These are phyloP conservation scores for Drosophila pandora DNA, from an alignment of 1,140 invertebrate genomes.

Conservation along the genomic window DNA sequence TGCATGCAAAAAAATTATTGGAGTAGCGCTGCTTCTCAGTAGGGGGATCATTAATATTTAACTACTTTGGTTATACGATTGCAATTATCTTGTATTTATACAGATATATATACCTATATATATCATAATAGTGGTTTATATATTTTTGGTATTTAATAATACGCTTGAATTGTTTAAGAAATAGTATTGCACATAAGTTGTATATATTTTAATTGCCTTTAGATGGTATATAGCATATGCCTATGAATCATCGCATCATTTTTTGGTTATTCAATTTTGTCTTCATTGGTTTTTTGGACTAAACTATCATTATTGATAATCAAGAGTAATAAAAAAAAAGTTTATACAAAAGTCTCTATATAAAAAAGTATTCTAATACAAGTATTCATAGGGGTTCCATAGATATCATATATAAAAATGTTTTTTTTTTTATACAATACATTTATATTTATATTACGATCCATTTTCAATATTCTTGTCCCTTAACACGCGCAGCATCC, in stretches of 20 bases:
- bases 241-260: constrained; percentile 8
- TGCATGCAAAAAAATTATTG: constrained; percentile 25
- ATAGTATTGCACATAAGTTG: constrained; percentile 79
- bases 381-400: constrained; percentile 54
- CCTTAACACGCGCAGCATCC: constrained; percentile 48
- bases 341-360: constrained; percentile 79
- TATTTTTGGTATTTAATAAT: constrained; percentile 45
- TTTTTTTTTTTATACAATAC: constrained; percentile 41
- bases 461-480: constrained; percentile 22
- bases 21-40: constrained; percentile 17
- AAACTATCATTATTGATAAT: constrained; percentile 49
- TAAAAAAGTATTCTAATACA: constrained; percentile 74
- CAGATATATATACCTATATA: constrained; percentile 37
- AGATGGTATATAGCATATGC: constrained; percentile 46
- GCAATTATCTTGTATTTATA: constrained; percentile 57
- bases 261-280: constrained; percentile 18
- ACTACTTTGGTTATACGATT: constrained; percentile 73
- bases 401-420: constrained; percentile 44
- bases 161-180: constrained; percentile 56
- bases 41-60: constrained; percentile 49
- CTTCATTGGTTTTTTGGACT: constrained; percentile 47
- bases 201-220: constrained; percentile 55
- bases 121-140: constrained; percentile 14
- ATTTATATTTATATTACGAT: constrained; percentile 23
- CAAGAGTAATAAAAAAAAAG: constrained; percentile 68